phyloP scores from a whole-genome alignment of 1,140 invertebrate species.

The Drosophila lini region DNA sequence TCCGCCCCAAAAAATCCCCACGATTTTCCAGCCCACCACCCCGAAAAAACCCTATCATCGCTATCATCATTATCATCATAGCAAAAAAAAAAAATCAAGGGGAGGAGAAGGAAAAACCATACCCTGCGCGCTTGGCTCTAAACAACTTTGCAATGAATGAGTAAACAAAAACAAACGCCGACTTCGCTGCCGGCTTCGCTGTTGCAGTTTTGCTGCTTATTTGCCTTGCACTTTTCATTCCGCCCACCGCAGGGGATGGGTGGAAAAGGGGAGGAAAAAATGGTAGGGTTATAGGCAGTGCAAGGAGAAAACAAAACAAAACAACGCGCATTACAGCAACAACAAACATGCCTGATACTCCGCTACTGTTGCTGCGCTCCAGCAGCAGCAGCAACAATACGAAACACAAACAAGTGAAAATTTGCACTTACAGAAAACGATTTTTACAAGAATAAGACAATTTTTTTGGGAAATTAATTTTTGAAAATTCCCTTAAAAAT shows the following conservation, averaged over 20 bases:
- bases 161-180: conserved; percentile 78
- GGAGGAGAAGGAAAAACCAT: conserved; percentile 50
- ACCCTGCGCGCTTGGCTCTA: conserved; percentile 71
- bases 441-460: neutral
- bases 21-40: conserved; percentile 5
- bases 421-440: conserved; percentile 9
- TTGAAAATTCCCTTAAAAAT: too few relatives aligned
- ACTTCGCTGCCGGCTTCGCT: conserved; percentile 50
- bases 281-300: conserved; percentile 33
- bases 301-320: conserved; percentile 68
- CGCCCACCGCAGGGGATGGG: conserved; percentile 38
- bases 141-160: conserved; percentile 80
- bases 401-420: conserved; percentile 56
- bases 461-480: too few relatives aligned
- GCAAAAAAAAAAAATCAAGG: neutral
- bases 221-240: conserved; percentile 71
- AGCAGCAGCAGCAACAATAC: conserved; percentile 51
- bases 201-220: conserved; percentile 70
- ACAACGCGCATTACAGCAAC: conserved; percentile 67
- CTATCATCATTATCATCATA: conserved; percentile 34
- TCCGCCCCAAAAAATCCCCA: conserved; percentile 16
- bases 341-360: conserved; percentile 24
- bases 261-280: neutral
- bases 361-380: conserved; percentile 42
- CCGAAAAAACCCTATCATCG: conserved; percentile 12